Base-by-base conservation (phyloP, 53 echinoderm and acorn worm genomes). In the Echinometra lucunter region DNA sequence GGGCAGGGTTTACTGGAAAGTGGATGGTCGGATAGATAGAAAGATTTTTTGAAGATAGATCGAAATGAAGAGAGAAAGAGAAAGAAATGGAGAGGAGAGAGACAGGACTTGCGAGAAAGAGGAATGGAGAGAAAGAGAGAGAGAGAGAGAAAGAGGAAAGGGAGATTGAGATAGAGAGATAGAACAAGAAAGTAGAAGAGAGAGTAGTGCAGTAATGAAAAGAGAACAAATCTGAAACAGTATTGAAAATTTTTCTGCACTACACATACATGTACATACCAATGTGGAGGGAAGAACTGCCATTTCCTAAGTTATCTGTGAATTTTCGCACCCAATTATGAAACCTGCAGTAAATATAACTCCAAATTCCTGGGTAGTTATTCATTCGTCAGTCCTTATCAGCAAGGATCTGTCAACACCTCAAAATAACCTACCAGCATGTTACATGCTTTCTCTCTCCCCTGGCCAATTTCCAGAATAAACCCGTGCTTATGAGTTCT, bases 301-400 rank as follows among this genome's bases (percentile, higher is more conserved):
- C n/a, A n/a, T n/a, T 9, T 49, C 49, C 49, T 13, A 53, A 53
- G n/a, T 35, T 35, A 35, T 74, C 15, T 85, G 82, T 82, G 85
- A 85, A 85, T 85, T 85, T 85, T 85, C 85, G n/a, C 85, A 85
- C 49, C 45, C 30, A n/a, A 49, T 85, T 85, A 47, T 45, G 7
- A 85, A 47, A 45, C 28, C 47, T 49, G 16, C 28, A 49, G 30
- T 53, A 30, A 38, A 49, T 12, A 15, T n/a, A 23, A 27, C 49
- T 45, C 85, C n/a, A 85, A 45, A 85, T 85, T 85, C 85, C 85
- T 49, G 28, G 27, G 85, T 47, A 45, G 85, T 30, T n/a, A 85
- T 85, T 85, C 85, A 85, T 30, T n/a, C 0, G 13, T 85, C 23
- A 85, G 49, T 28, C 8, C 38, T 18, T 42, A 78, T 78, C 42